Base-by-base conservation (phyloP, 2,797 vertebrate genomes). In the Sebastes hubbsi region DNA sequence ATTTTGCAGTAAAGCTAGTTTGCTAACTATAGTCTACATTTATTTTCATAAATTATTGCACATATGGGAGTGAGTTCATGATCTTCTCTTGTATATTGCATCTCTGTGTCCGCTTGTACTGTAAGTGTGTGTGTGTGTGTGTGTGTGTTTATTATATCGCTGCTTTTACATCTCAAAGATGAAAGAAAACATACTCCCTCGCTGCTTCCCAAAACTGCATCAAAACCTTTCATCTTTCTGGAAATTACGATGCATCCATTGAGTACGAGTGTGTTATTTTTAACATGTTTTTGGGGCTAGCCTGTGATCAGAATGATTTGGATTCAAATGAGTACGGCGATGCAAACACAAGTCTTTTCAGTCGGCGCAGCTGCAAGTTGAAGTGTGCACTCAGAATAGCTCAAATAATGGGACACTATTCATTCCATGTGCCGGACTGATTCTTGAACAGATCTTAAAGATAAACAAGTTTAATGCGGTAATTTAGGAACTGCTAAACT, bases 301-400 rank as follows among this genome's bases (percentile, higher is more conserved):
- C 58, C 78, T 86, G 86, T 80, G 85, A 89, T 90, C 79, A 75
- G 56, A 68, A 71, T 80, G 29, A 87, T 88, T 90, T 77, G n/a
- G 70, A 87, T 93, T 90, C 75, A 82, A 84, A 87, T 75, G 68
- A 78, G 81, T 65, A 38, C 61, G 52, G 58, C 66, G 30, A 25
- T 30, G 75, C 72, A 32, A 55, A 70, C 64, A 22, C 30, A 56
- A 25, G 70, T 62, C 84, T 78, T 86, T 88, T 87, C 75, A 88
- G 24, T 74, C 70, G 25, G 52, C 55, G 81, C 83, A 90, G 90
- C 89, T 92, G 89, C 78, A 58, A 32, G 64, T 72, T 88, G 56
- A 70, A 82, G 81, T 86, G 63, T n/a, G 62, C 65, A 16, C 88
- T 87, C 75, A 56, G 61, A 88, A 82, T 68, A 78, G 63, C 77